These are phyloP conservation scores for Hydra vulgaris DNA, from an alignment of 30 jellyfish, hydroid and myxozoan species.

Conservation along the genomic window DNA sequence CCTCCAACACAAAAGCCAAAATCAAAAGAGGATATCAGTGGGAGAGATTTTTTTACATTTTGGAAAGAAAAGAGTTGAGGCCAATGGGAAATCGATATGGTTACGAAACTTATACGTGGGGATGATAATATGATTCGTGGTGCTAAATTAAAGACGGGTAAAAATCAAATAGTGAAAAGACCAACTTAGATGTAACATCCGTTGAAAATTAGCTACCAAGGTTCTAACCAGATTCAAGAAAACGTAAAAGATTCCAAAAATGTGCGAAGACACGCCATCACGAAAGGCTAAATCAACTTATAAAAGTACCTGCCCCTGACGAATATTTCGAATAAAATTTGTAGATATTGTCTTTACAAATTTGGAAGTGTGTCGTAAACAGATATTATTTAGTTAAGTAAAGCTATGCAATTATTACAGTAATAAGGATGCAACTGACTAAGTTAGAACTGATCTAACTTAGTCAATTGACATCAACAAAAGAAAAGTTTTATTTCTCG, in stretches of 20 bases:
- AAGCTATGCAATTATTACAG: no score
- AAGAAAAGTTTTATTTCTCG: no score
- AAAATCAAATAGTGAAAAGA: not conserved
- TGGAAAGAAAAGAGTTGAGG: not conserved
- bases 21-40: no score
- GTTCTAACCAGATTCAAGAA: not conserved
- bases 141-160: not conserved
- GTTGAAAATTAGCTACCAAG: not conserved
- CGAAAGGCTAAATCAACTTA: not conserved
- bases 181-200: not conserved
- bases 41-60: no score
- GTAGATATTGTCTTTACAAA: not conserved
- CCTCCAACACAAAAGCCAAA: no score
- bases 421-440: no score
- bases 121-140: not conserved
- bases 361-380: not conserved
- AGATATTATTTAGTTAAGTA: not conserved
- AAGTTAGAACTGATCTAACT: no score
- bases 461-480: no score
- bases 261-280: not conserved
- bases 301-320: not conserved
- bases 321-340: not conserved
- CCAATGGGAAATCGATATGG: not conserved
- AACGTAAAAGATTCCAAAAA: not conserved
- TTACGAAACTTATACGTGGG: not conserved